Base-by-base conservation (phyloP, 2,888 invertebrate genomes). In the Chymomyza amoena region DNA sequence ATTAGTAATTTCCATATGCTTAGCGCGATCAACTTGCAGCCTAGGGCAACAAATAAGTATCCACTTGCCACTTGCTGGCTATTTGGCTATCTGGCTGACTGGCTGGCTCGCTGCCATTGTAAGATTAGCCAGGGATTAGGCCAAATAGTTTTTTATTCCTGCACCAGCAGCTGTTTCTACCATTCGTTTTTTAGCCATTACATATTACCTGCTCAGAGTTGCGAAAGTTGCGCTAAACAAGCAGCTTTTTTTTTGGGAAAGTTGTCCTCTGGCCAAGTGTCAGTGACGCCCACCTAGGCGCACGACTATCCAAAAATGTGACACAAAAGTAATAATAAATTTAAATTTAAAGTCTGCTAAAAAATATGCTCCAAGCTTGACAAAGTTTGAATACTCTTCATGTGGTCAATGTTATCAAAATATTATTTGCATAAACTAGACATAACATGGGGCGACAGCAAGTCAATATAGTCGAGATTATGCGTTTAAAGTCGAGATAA, bases 1-100 rank as follows among this genome's bases (percentile, higher is more conserved):
- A 80, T 82, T 69, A 72, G 77, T 70, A 80, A 80, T 82, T 70
- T 65, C 51, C 76, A 61, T 73, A 64, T 69, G 70, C 15, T n/a
- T 16, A 57, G 36, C 25, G 60, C 32, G 2, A 20, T 59, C 32
- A n/a, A 36, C 57, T 20, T 57, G 57, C 20, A 57, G 20, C 16
- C 15, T 57, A 25, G 20, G 20, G 20, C 28, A 15, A 57, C 25
- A 16, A 57, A 18, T 16, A 57, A 20, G 20, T 15, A 57, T 57
- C 16, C 15, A 57, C 57, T 25, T 57, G 25, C 20, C 28, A 20
- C 20, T 57, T 57, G 15, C 28, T 57, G 39, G 39, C 39, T 10
- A 2, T 3, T 6, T 39, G 20, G 5, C 56, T 28, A 6, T 3
- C 28, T 28, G 28, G 28, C 32, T 32, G 32, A 16, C 16, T 54